Conservation (phyloP, 2,797 vertebrate species). For the Enteromius trimaculatus region DNA sequence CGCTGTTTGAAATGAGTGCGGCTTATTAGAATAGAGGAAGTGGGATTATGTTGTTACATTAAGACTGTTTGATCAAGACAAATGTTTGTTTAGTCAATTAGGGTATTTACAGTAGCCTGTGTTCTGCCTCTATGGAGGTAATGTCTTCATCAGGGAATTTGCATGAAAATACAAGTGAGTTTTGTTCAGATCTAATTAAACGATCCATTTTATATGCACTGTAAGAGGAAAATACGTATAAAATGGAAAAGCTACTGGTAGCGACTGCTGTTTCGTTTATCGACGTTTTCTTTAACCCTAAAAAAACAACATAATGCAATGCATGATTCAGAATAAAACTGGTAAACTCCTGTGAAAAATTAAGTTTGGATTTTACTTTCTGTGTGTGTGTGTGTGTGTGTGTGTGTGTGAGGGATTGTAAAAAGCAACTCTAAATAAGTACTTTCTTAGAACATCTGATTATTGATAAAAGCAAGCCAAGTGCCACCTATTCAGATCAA, state of each 20-base stretch:
- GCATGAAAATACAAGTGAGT: conserved; percentile 7
- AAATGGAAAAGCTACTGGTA: not conserved
- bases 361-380: not conserved
- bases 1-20: not conserved
- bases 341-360: not conserved
- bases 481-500: not conserved
- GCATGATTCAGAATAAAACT: not conserved
- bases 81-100: conserved; percentile 51
- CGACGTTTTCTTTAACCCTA: not conserved
- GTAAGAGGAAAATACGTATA: not conserved
- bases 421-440: not conserved
- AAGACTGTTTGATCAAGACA: conserved; percentile 46
- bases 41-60: conserved; percentile 25
- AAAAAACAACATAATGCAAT: not conserved
- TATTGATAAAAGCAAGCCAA: not conserved
- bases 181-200: conserved; percentile 3
- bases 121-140: conserved; percentile 41
- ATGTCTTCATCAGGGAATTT: conserved; percentile 24
- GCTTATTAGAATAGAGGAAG: conserved; percentile 23
- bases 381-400: not conserved
- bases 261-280: not conserved
- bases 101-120: conserved; percentile 46
- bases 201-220: not conserved
- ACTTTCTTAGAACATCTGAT: not conserved
- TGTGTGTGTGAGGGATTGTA: too few species aligned